Percentiles rank a stretch among this genome's conserved stretches.
Conservation (phyloP, 2,888 invertebrate genomes). For the Sturmia bella region DNA sequence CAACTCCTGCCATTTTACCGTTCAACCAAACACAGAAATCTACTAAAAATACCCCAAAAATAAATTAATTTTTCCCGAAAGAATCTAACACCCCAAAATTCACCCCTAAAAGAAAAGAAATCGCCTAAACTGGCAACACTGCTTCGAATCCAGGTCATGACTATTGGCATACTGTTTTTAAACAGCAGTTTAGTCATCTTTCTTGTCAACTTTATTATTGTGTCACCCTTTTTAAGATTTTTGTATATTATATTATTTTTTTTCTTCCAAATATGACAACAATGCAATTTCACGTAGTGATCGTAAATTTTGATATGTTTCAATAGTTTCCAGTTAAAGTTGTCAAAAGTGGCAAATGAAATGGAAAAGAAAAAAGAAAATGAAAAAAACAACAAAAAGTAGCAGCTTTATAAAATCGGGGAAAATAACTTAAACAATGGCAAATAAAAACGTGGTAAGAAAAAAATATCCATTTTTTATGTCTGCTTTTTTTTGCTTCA, state of each 20-base stretch:
- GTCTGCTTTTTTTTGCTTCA: constrained; percentile 12
- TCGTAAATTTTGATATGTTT: constrained; percentile 68
- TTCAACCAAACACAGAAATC: too few species aligned
- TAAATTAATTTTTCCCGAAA: too few species aligned
- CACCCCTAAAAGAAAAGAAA: too few species aligned
- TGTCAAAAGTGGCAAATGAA: constrained; percentile 27
- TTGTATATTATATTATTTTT: constrained; percentile 19
- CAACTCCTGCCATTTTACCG: too few species aligned
- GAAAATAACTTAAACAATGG: constrained; percentile 15
- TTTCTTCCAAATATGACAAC: constrained; percentile 54
- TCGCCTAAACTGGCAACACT: too few species aligned
- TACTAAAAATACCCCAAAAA: too few species aligned
- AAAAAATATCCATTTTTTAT: constrained; percentile 9
- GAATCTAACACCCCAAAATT: too few species aligned
- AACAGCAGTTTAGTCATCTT: too few species aligned
- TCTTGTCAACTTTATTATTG: too few species aligned
- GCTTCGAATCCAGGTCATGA: too few species aligned
- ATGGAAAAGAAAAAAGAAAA: constrained; percentile 13
- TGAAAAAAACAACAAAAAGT: neutral
- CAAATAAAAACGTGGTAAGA: constrained; percentile 1
- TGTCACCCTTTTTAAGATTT: neutral
- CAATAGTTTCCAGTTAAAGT: constrained; percentile 48
- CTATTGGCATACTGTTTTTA: too few species aligned
- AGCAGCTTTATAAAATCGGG: constrained; percentile 50
- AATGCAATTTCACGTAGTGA: constrained; percentile 66